These are phyloP conservation scores for Acanthosepion pharaonis DNA, from an alignment of 2,888 invertebrate species.

Conservation along the genomic window DNA sequence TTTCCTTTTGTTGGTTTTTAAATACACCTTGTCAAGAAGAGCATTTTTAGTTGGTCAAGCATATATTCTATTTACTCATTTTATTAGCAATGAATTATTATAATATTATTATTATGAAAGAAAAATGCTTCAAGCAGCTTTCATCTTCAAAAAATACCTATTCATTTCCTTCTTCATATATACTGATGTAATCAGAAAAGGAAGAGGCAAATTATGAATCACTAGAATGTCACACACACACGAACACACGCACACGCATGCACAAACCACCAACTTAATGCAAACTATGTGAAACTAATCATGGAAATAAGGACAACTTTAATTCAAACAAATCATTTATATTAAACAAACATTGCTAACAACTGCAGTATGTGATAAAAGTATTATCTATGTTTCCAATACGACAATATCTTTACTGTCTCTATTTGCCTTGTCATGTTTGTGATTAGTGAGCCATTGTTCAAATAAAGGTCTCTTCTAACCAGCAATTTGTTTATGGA, in stretches of 20 bases:
- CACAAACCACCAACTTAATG: background rate
- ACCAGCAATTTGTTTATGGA: background rate
- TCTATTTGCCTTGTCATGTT: background rate
- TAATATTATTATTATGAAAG: too few species aligned
- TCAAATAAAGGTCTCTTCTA: background rate
- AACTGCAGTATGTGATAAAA: constrained; percentile 15
- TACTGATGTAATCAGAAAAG: background rate
- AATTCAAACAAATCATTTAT: background rate
- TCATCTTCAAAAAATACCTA: too few species aligned
- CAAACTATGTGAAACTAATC: background rate
- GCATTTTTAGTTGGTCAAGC: too few species aligned
- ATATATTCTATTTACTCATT: too few species aligned
- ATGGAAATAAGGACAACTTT: background rate
- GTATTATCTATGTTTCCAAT: background rate
- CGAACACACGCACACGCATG: too few species aligned
- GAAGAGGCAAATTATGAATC: background rate
- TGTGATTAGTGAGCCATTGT: background rate
- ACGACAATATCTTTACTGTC: background rate
- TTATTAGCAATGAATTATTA: too few species aligned
- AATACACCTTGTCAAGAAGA: too few species aligned
- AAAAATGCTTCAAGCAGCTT: too few species aligned
- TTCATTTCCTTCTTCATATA: background rate
- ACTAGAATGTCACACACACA: background rate
- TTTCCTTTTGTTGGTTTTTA: too few species aligned
- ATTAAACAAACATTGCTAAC: background rate